Percentiles rank a stretch among this genome's conserved stretches.
phyloP scores from a whole-genome alignment of 2,888 invertebrate species.

The Bursaphelenchus okinawaensis region DNA sequence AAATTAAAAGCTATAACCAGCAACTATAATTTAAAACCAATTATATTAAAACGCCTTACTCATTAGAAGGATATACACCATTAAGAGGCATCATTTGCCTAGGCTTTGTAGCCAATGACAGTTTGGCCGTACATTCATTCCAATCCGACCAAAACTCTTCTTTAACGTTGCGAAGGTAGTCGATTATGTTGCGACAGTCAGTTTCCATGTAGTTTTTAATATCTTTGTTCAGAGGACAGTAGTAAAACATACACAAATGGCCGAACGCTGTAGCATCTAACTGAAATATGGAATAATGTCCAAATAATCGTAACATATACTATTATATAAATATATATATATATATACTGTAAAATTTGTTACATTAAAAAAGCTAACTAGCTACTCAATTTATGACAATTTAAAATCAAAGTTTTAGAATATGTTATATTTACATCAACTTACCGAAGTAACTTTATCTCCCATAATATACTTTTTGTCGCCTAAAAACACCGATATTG shows the following conservation, averaged over 20 bases:
- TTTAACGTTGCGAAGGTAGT: constrained; percentile 32
- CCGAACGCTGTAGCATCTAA: constrained; percentile 84
- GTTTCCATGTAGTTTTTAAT: constrained; percentile 68
- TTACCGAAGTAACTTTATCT: constrained; percentile 15
- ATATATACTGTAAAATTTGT: not conserved
- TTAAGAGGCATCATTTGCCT: not conserved
- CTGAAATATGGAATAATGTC: constrained; percentile 21
- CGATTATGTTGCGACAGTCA: constrained; percentile 31
- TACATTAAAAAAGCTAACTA: not conserved
- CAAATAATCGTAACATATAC: not conserved
- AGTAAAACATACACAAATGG: constrained; percentile 82
- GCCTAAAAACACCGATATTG: constrained; percentile 58
- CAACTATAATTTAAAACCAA: too few relatives aligned
- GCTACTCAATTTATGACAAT: too few relatives aligned
- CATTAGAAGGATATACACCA: not conserved
- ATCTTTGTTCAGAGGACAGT: constrained; percentile 81
- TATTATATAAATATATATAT: not conserved
- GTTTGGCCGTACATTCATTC: constrained; percentile 33
- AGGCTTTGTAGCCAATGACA: not conserved
- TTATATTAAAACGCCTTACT: not conserved
- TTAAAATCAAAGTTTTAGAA: too few relatives aligned
- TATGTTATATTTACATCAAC: not conserved
- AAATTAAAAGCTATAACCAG: too few relatives aligned
- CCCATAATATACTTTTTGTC: constrained; percentile 39
- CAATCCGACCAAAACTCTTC: constrained; percentile 55